phyloP scores from a whole-genome alignment of 2,113 vertebrate species.

The Ardeotis arabs region DNA sequence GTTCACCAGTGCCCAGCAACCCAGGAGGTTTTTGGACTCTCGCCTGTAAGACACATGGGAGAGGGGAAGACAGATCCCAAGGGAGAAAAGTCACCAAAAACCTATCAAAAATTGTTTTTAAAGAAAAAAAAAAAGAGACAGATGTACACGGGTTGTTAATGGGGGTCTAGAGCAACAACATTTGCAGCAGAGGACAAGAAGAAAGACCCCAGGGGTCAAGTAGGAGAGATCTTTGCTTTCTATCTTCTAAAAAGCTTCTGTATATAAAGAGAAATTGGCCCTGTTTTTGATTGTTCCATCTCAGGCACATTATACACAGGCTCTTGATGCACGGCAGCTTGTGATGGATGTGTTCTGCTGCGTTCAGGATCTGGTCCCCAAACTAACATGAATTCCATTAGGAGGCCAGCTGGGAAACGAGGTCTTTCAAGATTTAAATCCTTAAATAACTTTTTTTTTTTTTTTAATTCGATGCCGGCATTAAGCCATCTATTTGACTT shows the following conservation, averaged over 20 bases:
- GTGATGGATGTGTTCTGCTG: constrained; percentile 49
- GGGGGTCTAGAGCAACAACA: neutral
- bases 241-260: neutral
- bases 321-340: constrained; percentile 6
- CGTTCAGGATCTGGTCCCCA: constrained; percentile 6
- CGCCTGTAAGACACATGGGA: rapidly evolving
- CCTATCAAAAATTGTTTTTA: neutral
- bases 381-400: constrained; percentile 37
- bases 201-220: neutral
- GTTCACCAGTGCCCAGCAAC: neutral
- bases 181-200: neutral
- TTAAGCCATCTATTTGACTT: constrained; percentile 54
- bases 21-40: neutral
- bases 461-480: neutral
- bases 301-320: neutral
- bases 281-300: neutral
- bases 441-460: neutral
- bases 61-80: neutral
- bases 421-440: constrained; percentile 50
- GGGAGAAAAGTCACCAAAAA: neutral
- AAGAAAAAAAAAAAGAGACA: neutral
- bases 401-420: constrained; percentile 31
- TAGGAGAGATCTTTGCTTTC: neutral
- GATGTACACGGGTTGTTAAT: neutral
- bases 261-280: neutral